Base-by-base conservation (phyloP, 2,888 invertebrate genomes). In the Morpho helenor region DNA sequence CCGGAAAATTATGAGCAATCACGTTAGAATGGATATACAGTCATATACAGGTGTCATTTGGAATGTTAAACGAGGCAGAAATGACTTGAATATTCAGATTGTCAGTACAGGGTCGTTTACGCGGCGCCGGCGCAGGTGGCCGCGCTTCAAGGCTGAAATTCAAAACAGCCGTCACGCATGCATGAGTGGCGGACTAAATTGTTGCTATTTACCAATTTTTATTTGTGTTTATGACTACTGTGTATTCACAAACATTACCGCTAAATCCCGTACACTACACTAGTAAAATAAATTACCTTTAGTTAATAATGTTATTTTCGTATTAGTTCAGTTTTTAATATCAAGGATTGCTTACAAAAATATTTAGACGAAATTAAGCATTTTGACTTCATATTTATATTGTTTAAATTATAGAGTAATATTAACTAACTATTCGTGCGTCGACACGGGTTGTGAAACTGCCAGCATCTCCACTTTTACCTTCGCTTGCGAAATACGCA, bases 91-190 rank as follows among this genome's bases (percentile, higher is more conserved):
- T 90, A 90, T 90, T 89, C 87, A 89, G 87, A 88, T 87, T 84
- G 85, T 83, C 85, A 80, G 85, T 87, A 87, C 87, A 87, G 75
- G 87, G 86, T 81, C 90, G 87, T 91, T 91, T 92, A 90, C 86
- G 88, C 92, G 91, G 92, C 92, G 91, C 88, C 92, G 91, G 92
- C 92, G 92, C 91, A 92, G 91, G 92, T 92, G 91, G 84, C 85
- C 84, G 86, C 86, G 88, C 90, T 91, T 88, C 90, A 90, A 90
- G 89, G 90, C 89, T 90, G 88, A 90, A 89, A 90, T 88, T 87
- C 89, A 87, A 90, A 90, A 85, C 89, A 88, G 86, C 79, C 86
- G 87, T 87, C 88, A 87, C 83, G 89, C 87, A 87, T 87, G 87
- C 85, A 79, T 82, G 86, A 82, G 73, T 83, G 79, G 79, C 76